phyloP scores from a whole-genome alignment of 2,113 vertebrate species.

The Laticauda laticaudata region DNA sequence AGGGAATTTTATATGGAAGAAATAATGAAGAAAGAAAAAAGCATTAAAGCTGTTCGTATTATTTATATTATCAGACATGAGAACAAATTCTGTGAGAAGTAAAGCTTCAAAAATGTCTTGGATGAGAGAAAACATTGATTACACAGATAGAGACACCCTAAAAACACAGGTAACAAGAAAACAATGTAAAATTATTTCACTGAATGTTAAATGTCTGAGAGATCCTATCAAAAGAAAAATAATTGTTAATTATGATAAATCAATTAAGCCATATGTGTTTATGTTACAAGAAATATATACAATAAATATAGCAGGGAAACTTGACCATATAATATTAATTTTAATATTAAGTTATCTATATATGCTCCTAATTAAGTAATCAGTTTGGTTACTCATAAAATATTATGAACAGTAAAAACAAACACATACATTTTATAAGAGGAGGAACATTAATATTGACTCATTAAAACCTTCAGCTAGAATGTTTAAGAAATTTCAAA shows the following conservation, averaged over 20 bases:
- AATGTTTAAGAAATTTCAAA: too few species aligned
- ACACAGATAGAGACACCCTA: neutral
- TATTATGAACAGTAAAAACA: too few species aligned
- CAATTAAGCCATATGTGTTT: neutral
- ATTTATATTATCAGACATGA: neutral
- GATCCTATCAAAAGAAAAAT: neutral
- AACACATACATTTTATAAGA: too few species aligned
- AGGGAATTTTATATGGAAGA: neutral
- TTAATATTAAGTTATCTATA: neutral
- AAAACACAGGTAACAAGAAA: neutral
- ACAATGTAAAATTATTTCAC: neutral
- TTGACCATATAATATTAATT: neutral
- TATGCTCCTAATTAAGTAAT: neutral
- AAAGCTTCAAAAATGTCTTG: neutral
- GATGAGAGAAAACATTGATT: neutral
- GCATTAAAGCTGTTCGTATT: neutral
- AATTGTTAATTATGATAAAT: neutral
- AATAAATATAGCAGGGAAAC: neutral
- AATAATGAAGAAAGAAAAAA: neutral
- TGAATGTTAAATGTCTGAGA: neutral
- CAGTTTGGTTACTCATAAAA: too few species aligned
- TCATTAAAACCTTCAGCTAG: too few species aligned
- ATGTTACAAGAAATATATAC: neutral
- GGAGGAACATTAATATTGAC: too few species aligned
- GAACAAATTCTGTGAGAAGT: neutral